Evolutionary conservation across 2,797 vertebrate species (phyloP), one percentile per base, ranked within the genome.

Genomic region (Channa striata): DNA sequence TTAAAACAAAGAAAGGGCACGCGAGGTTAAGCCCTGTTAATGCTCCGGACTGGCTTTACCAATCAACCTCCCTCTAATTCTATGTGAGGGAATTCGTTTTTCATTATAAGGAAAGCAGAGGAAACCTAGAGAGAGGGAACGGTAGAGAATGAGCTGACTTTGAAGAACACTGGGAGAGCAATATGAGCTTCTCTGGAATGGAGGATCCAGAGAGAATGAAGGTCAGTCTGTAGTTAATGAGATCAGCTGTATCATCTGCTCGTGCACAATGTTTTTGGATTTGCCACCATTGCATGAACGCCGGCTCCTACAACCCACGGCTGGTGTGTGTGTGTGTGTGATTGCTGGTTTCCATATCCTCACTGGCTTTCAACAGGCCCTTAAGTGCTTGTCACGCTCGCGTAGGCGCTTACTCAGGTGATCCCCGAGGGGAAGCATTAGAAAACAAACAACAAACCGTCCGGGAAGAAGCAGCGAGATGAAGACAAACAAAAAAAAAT

Each of bases 341-440:
- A 44, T 44, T 10, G 43, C 43, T 48, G 56, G 62, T 72, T 78
- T 78, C 77, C 77, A 84, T 80, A 74, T 78, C 74, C 63, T 67
- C 62, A 61, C n/a, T 44, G 70, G 65, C 34, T n/a, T 74, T 82
- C 76, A 65, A 9, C 44, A 21, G 68, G 71, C 78, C 57, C 79
- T 78, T 78, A 81, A 89, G 83, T 82, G 77, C 79, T 80, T 78
- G 73, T 86, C 80, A 85, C 68, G 59, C 79, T 87, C 34, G 6
- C 46, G 21, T 81, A 70, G 73, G 58, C 64, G 37, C 80, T 80
- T 79, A 86, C 76, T 81, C 66, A 78, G 76, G 77, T 71, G 10
- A 82, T 75, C 70, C 84, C 72, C 43, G 8, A 49, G 82, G 80
- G 78, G 76, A 51, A 64, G 63, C 59, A 53, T 62, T 62, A 8